phyloP scores from a whole-genome alignment of 1,140 invertebrate species.

The Neoseiulus cucumeris region DNA sequence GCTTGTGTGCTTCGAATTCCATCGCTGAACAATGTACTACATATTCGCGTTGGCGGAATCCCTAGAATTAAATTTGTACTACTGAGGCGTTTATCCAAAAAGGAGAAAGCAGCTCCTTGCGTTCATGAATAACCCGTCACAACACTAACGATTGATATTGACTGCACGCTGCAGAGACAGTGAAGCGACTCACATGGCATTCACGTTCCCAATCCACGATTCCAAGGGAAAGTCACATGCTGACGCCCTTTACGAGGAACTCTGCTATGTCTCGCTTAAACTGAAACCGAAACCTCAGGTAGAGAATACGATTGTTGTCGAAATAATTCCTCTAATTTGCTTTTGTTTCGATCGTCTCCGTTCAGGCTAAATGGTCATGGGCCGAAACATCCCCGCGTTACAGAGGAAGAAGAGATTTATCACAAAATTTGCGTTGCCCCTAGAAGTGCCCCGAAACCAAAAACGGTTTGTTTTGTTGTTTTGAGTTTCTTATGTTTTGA shows the following conservation, averaged over 20 bases:
- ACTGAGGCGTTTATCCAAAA: too few relatives aligned
- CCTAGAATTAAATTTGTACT: too few relatives aligned
- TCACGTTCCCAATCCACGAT: slow-evolving; percentile 3
- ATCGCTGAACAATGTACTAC: too few relatives aligned
- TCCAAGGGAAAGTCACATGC: neutral
- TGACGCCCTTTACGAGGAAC: slow-evolving; percentile 5
- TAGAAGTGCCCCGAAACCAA: slow-evolving; percentile 5
- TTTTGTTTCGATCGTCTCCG: neutral
- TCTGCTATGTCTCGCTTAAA: slow-evolving; percentile 7
- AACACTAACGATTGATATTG: too few relatives aligned
- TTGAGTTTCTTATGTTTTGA: too few relatives aligned
- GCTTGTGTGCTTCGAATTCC: too few relatives aligned
- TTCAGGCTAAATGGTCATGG: neutral
- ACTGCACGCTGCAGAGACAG: neutral
- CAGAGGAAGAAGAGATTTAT: slow-evolving; percentile 5
- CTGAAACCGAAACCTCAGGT: slow-evolving; percentile 5
- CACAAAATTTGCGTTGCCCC: slow-evolving; percentile 9
- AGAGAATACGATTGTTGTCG: neutral
- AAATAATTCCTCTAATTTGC: neutral
- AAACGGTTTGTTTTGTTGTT: neutral
- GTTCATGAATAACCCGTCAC: too few relatives aligned
- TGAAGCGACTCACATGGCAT: slow-evolving; percentile 5
- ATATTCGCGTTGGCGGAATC: too few relatives aligned
- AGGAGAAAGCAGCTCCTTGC: neutral
- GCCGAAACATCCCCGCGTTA: neutral